Conservation (phyloP, 2,888 invertebrate species). For the Tetragonisca angustula region DNA sequence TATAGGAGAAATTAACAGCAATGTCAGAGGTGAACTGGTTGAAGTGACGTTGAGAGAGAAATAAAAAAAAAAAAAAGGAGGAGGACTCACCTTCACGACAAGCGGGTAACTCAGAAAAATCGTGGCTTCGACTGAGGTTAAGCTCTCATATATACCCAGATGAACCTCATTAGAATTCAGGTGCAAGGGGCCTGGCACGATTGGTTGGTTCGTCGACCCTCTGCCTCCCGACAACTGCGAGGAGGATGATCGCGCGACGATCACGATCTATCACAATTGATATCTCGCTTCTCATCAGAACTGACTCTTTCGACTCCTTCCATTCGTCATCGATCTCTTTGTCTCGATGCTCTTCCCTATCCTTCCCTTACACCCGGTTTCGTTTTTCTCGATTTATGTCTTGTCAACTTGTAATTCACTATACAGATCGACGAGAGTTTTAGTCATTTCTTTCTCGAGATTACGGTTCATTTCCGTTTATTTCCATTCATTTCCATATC, state of each 20-base stretch:
- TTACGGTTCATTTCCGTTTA: neutral
- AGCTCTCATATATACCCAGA: constrained; percentile 81
- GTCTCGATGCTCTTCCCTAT: neutral
- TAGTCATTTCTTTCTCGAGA: neutral
- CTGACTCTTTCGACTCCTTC: neutral
- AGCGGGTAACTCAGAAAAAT: constrained; percentile 77
- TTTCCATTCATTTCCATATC: neutral
- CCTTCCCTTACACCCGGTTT: neutral
- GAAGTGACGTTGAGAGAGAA: constrained; percentile 1
- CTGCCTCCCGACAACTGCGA: constrained; percentile 68
- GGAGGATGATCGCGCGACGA: constrained; percentile 44
- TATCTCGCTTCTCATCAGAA: neutral
- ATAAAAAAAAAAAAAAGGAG: constrained; percentile 13
- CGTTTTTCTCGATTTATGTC: neutral
- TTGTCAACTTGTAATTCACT: neutral
- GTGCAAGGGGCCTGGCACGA: constrained; percentile 78
- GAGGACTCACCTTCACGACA: constrained; percentile 79
- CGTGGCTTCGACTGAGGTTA: constrained; percentile 72
- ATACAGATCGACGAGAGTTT: neutral
- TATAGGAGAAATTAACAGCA: no score
- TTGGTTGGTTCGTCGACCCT: constrained; percentile 83
- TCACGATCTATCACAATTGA: constrained; percentile 45
- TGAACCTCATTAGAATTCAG: constrained; percentile 83
- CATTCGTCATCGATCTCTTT: constrained; percentile 33
- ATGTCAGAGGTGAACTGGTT: neutral